Conservation (phyloP, 2,113 vertebrate species). For the Stigmatopora argus region DNA sequence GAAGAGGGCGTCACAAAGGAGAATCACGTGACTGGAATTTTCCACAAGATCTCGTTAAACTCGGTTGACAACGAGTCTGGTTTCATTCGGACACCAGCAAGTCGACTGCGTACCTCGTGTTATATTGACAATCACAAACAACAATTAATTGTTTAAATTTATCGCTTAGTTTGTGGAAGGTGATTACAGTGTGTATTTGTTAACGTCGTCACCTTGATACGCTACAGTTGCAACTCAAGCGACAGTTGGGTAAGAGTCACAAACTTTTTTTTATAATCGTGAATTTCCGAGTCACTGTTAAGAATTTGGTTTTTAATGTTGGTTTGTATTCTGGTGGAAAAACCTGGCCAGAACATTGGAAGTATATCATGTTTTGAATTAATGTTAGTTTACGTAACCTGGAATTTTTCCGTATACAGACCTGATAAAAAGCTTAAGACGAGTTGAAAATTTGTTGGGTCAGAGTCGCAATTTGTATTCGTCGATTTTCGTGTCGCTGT, state of each 20-base stretch:
- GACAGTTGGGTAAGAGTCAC: background rate
- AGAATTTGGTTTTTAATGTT: background rate
- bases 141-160: background rate
- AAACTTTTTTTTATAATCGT: background rate
- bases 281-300: background rate
- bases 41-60: constrained; percentile 1
- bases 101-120: rapidly evolving
- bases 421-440: background rate
- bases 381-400: constrained; percentile 5
- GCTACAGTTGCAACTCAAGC: background rate
- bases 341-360: background rate
- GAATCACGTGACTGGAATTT: constrained; percentile 35
- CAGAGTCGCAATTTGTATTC: background rate
- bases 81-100: rapidly evolving
- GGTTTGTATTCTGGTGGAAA: background rate
- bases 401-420: background rate
- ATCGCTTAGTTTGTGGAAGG: background rate
- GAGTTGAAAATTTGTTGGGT: too few relatives aligned
- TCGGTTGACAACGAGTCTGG: rapidly evolving
- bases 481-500: too few relatives aligned
- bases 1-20: background rate
- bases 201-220: background rate
- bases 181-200: background rate
- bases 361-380: background rate
- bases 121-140: background rate